These are phyloP conservation scores for Hypsibius dujardini DNA, from an alignment of 1,140 invertebrate genomes.

Conservation along the genomic window DNA sequence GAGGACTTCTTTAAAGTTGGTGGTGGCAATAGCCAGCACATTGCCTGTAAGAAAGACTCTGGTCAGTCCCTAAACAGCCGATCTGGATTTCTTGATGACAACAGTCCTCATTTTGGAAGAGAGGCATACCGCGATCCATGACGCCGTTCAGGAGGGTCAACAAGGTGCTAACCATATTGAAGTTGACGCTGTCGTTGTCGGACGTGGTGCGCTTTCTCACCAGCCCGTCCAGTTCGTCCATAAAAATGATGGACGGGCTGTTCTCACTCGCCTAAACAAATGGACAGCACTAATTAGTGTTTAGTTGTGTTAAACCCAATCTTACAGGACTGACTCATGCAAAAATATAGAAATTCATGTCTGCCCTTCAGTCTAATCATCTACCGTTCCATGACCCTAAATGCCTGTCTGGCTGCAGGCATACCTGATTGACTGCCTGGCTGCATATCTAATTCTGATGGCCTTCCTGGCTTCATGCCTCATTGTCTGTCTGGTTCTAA, in stretches of 20 bases:
- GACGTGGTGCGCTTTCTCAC: neutral
- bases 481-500: too few species aligned
- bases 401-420: too few species aligned
- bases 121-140: conserved; percentile 7
- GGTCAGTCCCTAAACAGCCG: too few species aligned
- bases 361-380: too few species aligned
- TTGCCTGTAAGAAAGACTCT: neutral
- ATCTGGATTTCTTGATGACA: neutral
- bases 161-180: conserved; percentile 16
- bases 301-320: too few species aligned
- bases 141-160: conserved; percentile 13
- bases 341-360: too few species aligned
- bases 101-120: neutral
- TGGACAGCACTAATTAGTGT: neutral
- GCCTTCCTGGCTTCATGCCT: too few species aligned
- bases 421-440: too few species aligned
- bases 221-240: conserved; percentile 8
- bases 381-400: too few species aligned
- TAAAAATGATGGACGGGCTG: conserved; percentile 15
- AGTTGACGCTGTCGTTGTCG: neutral
- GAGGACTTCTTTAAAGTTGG: conserved; percentile 11
- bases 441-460: too few species aligned
- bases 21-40: neutral
- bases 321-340: too few species aligned
- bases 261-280: neutral